Evolutionary conservation across 2,797 vertebrate genomes (phyloP).

Genomic region (Oreonectes daqikongensis): DNA sequence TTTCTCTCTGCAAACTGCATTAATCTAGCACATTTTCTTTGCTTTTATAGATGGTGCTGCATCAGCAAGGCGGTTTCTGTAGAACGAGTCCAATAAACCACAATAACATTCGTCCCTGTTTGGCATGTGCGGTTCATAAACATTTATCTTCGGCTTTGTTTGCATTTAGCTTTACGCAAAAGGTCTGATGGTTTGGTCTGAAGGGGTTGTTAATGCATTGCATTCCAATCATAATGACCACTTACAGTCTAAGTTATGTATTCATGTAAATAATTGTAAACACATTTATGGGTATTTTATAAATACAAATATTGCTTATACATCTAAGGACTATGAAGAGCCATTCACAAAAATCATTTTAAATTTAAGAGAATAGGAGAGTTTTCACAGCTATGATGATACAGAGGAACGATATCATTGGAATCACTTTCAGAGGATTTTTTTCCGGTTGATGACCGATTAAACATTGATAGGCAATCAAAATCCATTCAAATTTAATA

Average conservation of each 20-base stretch:
- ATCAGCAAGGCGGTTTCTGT: conserved; percentile 13
- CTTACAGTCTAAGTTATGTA: neutral
- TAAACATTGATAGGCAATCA: too few species aligned
- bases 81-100: conserved; percentile 8
- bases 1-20: conserved; percentile 25
- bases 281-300: neutral
- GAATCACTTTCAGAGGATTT: too few species aligned
- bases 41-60: conserved; percentile 1
- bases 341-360: too few species aligned
- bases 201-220: neutral
- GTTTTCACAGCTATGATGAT: too few species aligned
- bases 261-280: neutral
- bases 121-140: neutral
- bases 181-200: neutral
- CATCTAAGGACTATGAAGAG: neutral
- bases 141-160: neutral
- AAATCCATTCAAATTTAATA: too few species aligned
- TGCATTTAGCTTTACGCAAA: neutral
- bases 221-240: neutral
- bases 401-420: too few species aligned
- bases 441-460: too few species aligned
- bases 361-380: too few species aligned
- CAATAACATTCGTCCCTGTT: neutral
- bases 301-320: neutral
- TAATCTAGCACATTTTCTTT: conserved; percentile 36